A percentile compares a stretch with the other conserved stretches of the same genome.
Evolutionary conservation across 2,113 vertebrate genomes (phyloP).

Genomic region (Lates calcarifer): DNA sequence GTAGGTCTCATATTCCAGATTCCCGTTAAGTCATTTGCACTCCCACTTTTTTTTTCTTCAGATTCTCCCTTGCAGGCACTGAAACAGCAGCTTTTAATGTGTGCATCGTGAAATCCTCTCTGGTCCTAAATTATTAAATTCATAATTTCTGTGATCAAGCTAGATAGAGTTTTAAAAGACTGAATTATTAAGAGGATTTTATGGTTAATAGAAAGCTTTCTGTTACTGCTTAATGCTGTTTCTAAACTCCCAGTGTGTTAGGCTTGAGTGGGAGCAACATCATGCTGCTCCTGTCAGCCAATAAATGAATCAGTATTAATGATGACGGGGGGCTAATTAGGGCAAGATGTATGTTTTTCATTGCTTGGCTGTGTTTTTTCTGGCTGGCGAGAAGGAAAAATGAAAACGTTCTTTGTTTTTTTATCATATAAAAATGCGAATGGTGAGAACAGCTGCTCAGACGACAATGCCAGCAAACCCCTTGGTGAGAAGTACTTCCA

Average conservation of each 20-base stretch:
- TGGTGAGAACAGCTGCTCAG: conserved; percentile 16
- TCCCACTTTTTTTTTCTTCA: not conserved
- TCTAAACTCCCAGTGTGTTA: conserved; percentile 13
- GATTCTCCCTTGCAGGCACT: conserved; percentile 38
- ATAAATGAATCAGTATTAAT: conserved; percentile 37
- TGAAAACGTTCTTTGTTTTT: conserved; percentile 20
- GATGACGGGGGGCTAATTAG: conserved; percentile 37
- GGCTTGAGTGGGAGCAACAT: not conserved
- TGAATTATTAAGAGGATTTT: conserved; percentile 61
- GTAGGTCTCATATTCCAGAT: conserved; percentile 41
- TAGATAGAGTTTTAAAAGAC: conserved; percentile 50
- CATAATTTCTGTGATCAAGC: conserved; percentile 56
- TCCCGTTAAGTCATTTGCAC: conserved; percentile 42
- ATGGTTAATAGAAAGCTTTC: conserved; percentile 41
- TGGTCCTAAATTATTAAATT: conserved; percentile 56
- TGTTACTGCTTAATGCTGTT: conserved; percentile 7
- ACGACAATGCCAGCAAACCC: conserved; percentile 14
- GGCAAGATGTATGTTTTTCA: conserved; percentile 22
- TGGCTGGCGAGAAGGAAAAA: conserved; percentile 13
- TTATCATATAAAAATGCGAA: conserved; percentile 18
- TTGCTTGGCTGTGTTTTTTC: conserved; percentile 33
- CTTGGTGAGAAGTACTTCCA: conserved; percentile 43
- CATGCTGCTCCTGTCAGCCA: conserved; percentile 33
- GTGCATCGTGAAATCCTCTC: conserved; percentile 57
- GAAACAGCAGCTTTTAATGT: conserved; percentile 47